A percentile compares a stretch with the other conserved stretches of the same genome.
These are phyloP conservation scores for Noturus placidus DNA, from an alignment of 2,113 vertebrate species.

Conservation along the genomic window DNA sequence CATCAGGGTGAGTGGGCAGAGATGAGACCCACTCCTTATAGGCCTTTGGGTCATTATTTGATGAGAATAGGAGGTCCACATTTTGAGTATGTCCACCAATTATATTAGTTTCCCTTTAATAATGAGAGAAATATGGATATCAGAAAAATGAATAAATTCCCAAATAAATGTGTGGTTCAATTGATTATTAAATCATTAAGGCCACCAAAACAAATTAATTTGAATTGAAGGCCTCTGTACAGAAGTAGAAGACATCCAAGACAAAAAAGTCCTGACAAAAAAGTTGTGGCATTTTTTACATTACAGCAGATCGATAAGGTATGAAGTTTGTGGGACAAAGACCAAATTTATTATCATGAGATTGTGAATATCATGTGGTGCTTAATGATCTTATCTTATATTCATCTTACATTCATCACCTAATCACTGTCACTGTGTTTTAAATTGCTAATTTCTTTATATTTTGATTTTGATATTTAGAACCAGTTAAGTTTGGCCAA, in stretches of 20 bases:
- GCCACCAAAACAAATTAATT: too few species aligned
- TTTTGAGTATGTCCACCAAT: conserved; percentile 54
- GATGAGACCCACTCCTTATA: conserved; percentile 64
- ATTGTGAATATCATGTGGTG: too few species aligned
- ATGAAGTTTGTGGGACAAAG: background rate
- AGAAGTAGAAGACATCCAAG: too few species aligned
- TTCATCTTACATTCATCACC: too few species aligned
- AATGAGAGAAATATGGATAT: conserved; percentile 21
- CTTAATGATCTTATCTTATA: too few species aligned
- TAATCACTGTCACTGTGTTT: background rate
- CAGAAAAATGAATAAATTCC: too few species aligned
- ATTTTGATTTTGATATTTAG: too few species aligned
- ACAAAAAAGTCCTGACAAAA: background rate
- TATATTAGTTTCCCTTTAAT: conserved; percentile 37
- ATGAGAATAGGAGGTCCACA: conserved; percentile 64
- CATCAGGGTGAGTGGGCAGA: conserved; percentile 49
- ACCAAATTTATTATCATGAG: background rate
- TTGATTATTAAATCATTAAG: too few species aligned
- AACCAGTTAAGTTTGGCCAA: too few species aligned
- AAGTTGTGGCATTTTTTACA: background rate
- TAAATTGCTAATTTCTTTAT: background rate
- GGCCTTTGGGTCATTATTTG: background rate
- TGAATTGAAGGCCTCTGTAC: too few species aligned
- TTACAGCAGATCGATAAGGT: background rate
- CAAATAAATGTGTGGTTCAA: too few species aligned